phyloP scores from a whole-genome alignment of 2,113 vertebrate species.

The Spea bombifrons region DNA sequence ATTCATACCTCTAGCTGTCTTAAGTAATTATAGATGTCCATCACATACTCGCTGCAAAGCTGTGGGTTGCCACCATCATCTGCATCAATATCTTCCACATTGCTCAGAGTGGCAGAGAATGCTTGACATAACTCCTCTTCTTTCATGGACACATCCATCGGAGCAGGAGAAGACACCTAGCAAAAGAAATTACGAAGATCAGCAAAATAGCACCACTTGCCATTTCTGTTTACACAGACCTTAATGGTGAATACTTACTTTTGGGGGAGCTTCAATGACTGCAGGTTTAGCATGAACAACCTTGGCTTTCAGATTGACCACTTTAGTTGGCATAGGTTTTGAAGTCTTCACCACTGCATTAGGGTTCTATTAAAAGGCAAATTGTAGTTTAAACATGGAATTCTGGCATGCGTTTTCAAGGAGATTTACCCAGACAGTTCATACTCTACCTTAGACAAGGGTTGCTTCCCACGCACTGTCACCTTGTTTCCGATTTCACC shows the following conservation, averaged over 20 bases:
- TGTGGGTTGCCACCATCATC: slow-evolving; percentile 79
- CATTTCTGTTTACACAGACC: background rate
- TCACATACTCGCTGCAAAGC: slow-evolving; percentile 87
- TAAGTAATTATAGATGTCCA: slow-evolving; percentile 89
- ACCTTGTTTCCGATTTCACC: slow-evolving; percentile 74
- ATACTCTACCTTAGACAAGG: slow-evolving; percentile 6
- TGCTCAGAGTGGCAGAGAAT: slow-evolving; percentile 76
- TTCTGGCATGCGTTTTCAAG: too few species aligned
- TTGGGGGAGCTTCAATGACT: slow-evolving; percentile 34
- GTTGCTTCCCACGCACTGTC: slow-evolving; percentile 49
- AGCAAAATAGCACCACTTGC: background rate
- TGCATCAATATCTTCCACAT: slow-evolving; percentile 81
- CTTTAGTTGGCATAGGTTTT: slow-evolving; percentile 51
- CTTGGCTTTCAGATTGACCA: slow-evolving; percentile 48
- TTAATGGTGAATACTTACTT: slow-evolving; percentile 3
- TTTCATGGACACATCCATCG: slow-evolving; percentile 72
- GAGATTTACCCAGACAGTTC: too few species aligned
- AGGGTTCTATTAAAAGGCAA: slow-evolving; percentile 44
- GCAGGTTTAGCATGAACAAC: slow-evolving; percentile 54
- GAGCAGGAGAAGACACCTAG: slow-evolving; percentile 54
- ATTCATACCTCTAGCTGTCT: slow-evolving; percentile 75
- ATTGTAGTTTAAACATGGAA: background rate
- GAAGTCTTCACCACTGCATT: slow-evolving; percentile 55
- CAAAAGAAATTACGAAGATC: fast-evolving
- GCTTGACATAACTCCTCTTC: slow-evolving; percentile 84